Evolutionary conservation across 2,888 invertebrate genomes (phyloP), one percentile per base, ranked within the genome.

Genomic region (Scrobipalpa costella): DNA sequence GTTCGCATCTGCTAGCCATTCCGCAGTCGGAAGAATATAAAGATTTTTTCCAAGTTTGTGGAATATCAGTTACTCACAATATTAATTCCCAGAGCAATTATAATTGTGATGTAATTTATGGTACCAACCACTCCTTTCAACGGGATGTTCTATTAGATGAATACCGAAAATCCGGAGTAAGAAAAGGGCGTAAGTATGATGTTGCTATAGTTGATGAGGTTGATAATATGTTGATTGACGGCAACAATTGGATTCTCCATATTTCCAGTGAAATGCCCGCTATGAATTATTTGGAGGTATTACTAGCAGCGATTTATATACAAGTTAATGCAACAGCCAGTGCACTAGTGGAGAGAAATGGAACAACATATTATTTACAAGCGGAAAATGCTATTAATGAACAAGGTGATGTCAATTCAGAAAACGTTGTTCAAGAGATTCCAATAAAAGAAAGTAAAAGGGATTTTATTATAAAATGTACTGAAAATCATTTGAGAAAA

Each of bases 171-270:
- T 49, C 63, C 1, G 57, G 61, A 17, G n/a, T 61, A 57, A 36
- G 68, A 38, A 62, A 63, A 38, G 38, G 36, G 5, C 64, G 68
- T 5, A 50, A 50, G n/a, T 68, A 64, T 60, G 66, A 66, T 21
- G 62, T 68, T 9, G 68, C 57, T 7, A 66, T 68, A 34, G 66
- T 66, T 11, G 68, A 68, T 62, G 68, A 68, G 40, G 68, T 68
- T 2, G 68, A 68, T 55, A 68, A 64, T 47, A 68, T 68, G 68
- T 63, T 68, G 7, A 64, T 68, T 21, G 68, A 68, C 55, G 66
- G 68, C 15, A 68, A 68, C 36, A 65, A 68, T 60, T 64, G 61
- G 61, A 66, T 66, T n/a, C 38, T 68, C 11, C 47, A 19, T 11
- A 36, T 68, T 1, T 33, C 66, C 2, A 17, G 44, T 13, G 64